Conservation (phyloP, 2,888 invertebrate species). For the Coelopa pilipes region DNA sequence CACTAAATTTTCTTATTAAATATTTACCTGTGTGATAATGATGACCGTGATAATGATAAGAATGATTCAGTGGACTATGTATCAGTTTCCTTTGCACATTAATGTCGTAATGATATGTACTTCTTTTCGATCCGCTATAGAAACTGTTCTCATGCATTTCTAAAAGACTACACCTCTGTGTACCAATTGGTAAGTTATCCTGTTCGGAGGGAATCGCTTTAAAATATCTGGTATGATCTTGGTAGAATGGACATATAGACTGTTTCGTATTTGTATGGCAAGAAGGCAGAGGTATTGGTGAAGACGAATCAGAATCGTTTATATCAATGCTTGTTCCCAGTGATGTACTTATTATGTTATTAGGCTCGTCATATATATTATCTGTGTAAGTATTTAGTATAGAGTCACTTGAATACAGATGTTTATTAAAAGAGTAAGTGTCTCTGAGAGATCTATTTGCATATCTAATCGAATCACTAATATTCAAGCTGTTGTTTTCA, state of each 20-base stretch:
- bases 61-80: conserved; percentile 64
- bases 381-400: conserved; percentile 63
- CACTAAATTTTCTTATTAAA: neutral
- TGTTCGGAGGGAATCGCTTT: conserved; percentile 64
- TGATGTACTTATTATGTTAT: conserved; percentile 61
- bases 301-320: conserved; percentile 57
- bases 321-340: conserved; percentile 61
- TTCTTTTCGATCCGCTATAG: conserved; percentile 61
- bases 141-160: conserved; percentile 66
- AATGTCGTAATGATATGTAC: conserved; percentile 50
- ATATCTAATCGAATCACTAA: conserved; percentile 24
- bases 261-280: conserved; percentile 58
- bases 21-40: conserved; percentile 51
- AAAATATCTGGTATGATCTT: conserved; percentile 63
- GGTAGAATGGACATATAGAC: conserved; percentile 61
- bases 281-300: conserved; percentile 53
- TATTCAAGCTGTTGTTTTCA: conserved; percentile 30
- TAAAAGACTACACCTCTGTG: conserved; percentile 60
- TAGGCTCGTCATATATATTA: conserved; percentile 67
- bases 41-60: conserved; percentile 60
- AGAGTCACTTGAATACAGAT: conserved; percentile 66
- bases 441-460: conserved; percentile 52
- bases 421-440: conserved; percentile 60
- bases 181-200: conserved; percentile 60
- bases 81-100: conserved; percentile 59